These are phyloP conservation scores for Anomalospiza imberbis DNA, from an alignment of 2,797 vertebrate species.

Conservation along the genomic window DNA sequence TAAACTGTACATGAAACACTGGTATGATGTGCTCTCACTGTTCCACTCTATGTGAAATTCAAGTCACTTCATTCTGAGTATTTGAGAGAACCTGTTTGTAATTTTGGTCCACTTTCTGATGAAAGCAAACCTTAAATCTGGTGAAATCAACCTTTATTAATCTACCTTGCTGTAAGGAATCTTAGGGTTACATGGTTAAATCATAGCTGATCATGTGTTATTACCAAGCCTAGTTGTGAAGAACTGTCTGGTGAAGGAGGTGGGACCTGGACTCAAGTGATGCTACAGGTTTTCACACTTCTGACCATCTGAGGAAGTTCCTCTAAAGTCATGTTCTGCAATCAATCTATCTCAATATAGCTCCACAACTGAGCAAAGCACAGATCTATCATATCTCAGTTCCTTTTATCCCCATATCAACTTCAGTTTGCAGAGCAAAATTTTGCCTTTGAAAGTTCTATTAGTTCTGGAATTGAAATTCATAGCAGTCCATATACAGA, in stretches of 20 bases:
- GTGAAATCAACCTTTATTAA: neutral
- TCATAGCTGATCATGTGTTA: neutral
- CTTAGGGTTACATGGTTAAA: neutral
- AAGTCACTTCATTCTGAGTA: neutral
- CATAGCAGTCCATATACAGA: neutral
- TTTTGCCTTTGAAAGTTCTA: neutral
- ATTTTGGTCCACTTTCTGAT: neutral
- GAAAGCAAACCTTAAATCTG: neutral
- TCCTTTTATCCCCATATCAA: neutral
- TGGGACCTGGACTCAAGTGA: neutral
- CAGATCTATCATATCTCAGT: neutral
- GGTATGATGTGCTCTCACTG: neutral
- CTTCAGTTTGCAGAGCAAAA: neutral
- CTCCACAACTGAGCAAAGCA: neutral
- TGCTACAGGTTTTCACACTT: neutral
- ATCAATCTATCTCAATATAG: neutral
- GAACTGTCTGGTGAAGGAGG: neutral
- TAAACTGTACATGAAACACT: neutral
- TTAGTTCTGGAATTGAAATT: neutral
- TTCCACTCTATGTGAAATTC: neutral
- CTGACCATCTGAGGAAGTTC: neutral
- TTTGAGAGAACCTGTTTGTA: neutral
- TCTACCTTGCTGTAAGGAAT: neutral
- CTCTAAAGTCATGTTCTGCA: neutral
- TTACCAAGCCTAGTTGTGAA: neutral